A percentile compares a stretch with the other conserved stretches of the same genome.
These are phyloP conservation scores for Bombylius major DNA, from an alignment of 2,888 invertebrate species.

Conservation along the genomic window DNA sequence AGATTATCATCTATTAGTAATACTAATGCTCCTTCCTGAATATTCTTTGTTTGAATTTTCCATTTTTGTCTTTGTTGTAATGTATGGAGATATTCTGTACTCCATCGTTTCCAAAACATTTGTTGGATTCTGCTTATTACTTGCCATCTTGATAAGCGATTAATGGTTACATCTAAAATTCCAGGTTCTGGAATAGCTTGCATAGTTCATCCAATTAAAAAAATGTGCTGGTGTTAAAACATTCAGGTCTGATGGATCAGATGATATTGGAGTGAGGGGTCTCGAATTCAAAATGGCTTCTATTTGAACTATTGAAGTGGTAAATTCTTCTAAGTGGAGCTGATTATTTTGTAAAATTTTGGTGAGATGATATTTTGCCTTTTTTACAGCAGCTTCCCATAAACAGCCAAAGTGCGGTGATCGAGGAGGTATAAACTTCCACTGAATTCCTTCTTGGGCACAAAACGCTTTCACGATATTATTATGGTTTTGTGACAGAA, in stretches of 20 bases:
- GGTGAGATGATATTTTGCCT: not conserved
- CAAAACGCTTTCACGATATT: not conserved
- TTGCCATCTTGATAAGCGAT: not conserved
- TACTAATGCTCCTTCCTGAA: not conserved
- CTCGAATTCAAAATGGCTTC: conserved; percentile 10
- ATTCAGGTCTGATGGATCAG: conserved; percentile 6
- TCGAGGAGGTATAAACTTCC: not conserved
- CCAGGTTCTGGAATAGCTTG: not conserved
- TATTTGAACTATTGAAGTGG: conserved; percentile 5
- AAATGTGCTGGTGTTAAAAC: conserved; percentile 12
- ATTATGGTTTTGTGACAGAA: not conserved
- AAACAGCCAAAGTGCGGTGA: conserved; percentile 12
- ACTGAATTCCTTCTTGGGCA: not conserved
- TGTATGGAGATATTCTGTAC: not conserved
- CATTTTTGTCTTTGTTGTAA: not conserved
- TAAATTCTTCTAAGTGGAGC: conserved; percentile 7
- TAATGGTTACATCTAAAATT: not conserved
- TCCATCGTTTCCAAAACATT: not conserved
- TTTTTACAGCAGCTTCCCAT: conserved; percentile 13
- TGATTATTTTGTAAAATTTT: not conserved
- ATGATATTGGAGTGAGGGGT: conserved; percentile 1
- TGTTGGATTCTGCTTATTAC: not conserved
- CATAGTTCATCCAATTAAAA: not conserved
- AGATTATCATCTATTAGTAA: not conserved
- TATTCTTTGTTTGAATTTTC: not conserved